Evolutionary conservation across 2,113 vertebrate genomes (phyloP).

Genomic region (Motacilla tschutschensis): DNA sequence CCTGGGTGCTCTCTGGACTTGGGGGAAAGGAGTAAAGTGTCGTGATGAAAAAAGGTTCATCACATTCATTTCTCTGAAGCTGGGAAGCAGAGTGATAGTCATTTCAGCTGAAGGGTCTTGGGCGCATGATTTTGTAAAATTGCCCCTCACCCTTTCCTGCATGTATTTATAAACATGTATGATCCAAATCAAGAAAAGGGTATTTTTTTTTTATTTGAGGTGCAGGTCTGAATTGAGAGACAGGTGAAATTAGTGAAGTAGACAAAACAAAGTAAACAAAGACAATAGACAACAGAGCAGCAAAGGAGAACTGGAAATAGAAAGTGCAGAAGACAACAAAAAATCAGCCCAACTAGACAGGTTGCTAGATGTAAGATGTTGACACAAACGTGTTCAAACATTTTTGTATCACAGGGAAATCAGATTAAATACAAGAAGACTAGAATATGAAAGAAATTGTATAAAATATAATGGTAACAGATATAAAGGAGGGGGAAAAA

Average conservation of each 20-base stretch:
- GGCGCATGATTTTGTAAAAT: not conserved
- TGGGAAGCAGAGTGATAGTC: not conserved
- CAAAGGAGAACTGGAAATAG: not conserved
- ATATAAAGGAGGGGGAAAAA: not conserved
- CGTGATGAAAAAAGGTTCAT: not conserved
- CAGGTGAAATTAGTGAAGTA: not conserved
- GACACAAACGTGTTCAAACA: constrained; percentile 2
- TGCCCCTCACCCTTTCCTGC: not conserved
- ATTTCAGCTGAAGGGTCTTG: not conserved
- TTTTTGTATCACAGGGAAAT: not conserved
- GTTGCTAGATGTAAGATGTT: not conserved
- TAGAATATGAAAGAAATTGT: not conserved
- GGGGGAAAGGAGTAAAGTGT: not conserved
- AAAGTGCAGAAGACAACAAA: not conserved
- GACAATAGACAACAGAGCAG: not conserved
- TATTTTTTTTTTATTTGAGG: not conserved
- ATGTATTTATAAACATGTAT: not conserved
- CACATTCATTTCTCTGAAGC: not conserved
- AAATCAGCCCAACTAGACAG: not conserved
- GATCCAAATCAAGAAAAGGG: not conserved
- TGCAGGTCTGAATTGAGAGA: not conserved
- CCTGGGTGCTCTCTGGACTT: not conserved
- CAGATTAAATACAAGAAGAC: constrained; percentile 4
- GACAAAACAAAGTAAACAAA: not conserved
- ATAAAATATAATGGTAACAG: not conserved